Evolutionary conservation across 2,888 invertebrate genomes (phyloP).

Genomic region (Apodemia mormo): DNA sequence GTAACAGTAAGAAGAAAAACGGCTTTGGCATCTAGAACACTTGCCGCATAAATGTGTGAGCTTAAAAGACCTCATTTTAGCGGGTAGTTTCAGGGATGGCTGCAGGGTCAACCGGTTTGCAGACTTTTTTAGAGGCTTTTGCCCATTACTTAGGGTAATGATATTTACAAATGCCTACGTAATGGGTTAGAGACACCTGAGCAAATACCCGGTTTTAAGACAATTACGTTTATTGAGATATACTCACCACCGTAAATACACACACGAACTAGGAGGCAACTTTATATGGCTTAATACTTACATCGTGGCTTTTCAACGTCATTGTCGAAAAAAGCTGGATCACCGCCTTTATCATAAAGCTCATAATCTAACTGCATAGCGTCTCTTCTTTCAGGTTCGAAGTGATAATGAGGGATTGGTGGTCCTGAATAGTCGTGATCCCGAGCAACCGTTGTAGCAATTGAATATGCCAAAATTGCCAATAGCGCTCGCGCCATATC

Average conservation of each 20-base stretch:
- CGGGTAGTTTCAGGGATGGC: too few species aligned
- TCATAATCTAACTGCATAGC: slow-evolving; percentile 2
- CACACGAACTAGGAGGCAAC: not conserved
- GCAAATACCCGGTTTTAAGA: too few species aligned
- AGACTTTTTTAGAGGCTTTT: too few species aligned
- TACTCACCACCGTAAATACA: not conserved
- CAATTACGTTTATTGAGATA: too few species aligned
- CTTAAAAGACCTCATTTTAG: too few species aligned
- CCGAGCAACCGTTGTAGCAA: not conserved
- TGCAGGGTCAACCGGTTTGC: too few species aligned
- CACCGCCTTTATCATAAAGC: not conserved
- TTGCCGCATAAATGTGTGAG: too few species aligned
- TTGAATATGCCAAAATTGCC: slow-evolving; percentile 1
- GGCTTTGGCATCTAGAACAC: too few species aligned
- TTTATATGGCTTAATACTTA: not conserved
- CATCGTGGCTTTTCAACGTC: not conserved
- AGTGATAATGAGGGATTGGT: slow-evolving; percentile 4
- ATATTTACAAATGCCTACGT: too few species aligned
- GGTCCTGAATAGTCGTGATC: slow-evolving; percentile 11
- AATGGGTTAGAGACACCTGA: too few species aligned
- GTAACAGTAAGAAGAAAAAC: too few species aligned
- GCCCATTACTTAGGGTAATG: too few species aligned
- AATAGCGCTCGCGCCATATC: slow-evolving; percentile 13
- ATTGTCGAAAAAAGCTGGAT: not conserved
- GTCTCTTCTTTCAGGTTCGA: not conserved